Conservation (phyloP, 2,797 vertebrate species). For the Staurois parvus region DNA sequence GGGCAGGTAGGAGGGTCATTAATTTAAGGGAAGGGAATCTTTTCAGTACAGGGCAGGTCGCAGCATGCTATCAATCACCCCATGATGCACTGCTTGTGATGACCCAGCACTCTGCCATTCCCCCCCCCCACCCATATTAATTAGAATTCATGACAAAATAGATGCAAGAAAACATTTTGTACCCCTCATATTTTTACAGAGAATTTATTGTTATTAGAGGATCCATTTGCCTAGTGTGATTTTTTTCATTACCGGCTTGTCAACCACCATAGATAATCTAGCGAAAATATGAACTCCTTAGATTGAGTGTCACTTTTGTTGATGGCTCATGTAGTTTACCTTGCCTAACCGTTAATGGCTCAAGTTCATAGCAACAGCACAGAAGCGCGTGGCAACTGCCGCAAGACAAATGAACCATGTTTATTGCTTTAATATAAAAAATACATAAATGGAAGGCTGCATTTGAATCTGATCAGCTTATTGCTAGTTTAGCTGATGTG, state of each 20-base stretch:
- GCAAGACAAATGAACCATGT: conserved; percentile 81
- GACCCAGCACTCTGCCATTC: conserved; percentile 93
- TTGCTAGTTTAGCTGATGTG: conserved; percentile 78
- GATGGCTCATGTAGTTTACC: conserved; percentile 98
- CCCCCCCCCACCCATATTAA: conserved; percentile 78
- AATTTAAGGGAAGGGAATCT: conserved; percentile 84
- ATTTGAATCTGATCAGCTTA: conserved; percentile 82
- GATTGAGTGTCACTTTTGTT: conserved; percentile 98
- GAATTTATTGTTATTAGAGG: conserved; percentile 99
- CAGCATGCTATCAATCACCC: conserved; percentile 91
- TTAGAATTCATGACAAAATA: conserved; percentile 99
- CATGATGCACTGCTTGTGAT: conserved; percentile 88
- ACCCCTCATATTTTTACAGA: conserved; percentile 98
- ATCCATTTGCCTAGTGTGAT: conserved; percentile 99
- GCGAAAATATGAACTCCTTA: conserved; percentile 91
- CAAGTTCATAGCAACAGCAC: conserved; percentile 89
- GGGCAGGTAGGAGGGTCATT: conserved; percentile 92
- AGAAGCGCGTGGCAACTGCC: conserved; percentile 80
- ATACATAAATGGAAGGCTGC: conserved; percentile 82
- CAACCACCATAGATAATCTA: conserved; percentile 95
- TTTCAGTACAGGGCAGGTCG: conserved; percentile 84
- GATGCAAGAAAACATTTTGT: conserved; percentile 96
- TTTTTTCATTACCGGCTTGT: conserved; percentile 99
- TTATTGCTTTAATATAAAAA: conserved; percentile 87
- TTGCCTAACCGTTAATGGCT: conserved; percentile 93